Conservation (phyloP, 2,888 invertebrate species). For the Thecocarcelia acutangulata region DNA sequence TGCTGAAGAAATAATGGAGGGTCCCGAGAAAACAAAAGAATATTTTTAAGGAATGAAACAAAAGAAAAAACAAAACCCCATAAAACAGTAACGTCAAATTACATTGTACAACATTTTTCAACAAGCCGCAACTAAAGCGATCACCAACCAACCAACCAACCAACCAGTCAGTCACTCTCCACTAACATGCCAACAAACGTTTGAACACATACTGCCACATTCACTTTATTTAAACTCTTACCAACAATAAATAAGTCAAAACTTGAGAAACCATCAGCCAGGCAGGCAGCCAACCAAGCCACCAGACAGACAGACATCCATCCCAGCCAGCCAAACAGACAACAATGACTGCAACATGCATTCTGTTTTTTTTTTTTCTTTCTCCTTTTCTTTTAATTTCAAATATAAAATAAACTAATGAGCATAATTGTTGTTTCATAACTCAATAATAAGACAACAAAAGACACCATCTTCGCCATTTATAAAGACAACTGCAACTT, state of each 20-base stretch:
- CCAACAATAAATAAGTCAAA: constrained; percentile 14
- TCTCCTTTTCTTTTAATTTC: too few species aligned
- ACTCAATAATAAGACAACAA: constrained; percentile 60
- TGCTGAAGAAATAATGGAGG: constrained; percentile 24
- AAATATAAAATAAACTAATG: constrained; percentile 63
- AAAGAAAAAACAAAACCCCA: constrained; percentile 30
- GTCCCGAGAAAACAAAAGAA: constrained; percentile 46
- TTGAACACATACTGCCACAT: constrained; percentile 1
- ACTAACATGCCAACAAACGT: constrained; percentile 44
- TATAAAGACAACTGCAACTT: neutral
- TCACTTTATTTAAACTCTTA: constrained; percentile 22
- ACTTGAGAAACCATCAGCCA: constrained; percentile 19
- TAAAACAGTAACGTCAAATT: constrained; percentile 72
- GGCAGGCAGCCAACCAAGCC: constrained; percentile 18
- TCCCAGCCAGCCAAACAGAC: constrained; percentile 33
- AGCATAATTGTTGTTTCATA: constrained; percentile 66
- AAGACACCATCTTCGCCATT: constrained; percentile 7
- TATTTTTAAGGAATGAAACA: constrained; percentile 29
- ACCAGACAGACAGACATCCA: constrained; percentile 4
- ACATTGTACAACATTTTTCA: constrained; percentile 74
- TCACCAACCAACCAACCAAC: too few species aligned
- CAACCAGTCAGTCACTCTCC: constrained; percentile 61
- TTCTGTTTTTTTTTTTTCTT: neutral
- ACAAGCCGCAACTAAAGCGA: constrained; percentile 79
- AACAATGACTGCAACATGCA: constrained; percentile 36